Percentiles rank a stretch among this genome's conserved stretches.
Evolutionary conservation across 2,113 vertebrate species (phyloP).

Genomic region (Pseudorasbora parva): DNA sequence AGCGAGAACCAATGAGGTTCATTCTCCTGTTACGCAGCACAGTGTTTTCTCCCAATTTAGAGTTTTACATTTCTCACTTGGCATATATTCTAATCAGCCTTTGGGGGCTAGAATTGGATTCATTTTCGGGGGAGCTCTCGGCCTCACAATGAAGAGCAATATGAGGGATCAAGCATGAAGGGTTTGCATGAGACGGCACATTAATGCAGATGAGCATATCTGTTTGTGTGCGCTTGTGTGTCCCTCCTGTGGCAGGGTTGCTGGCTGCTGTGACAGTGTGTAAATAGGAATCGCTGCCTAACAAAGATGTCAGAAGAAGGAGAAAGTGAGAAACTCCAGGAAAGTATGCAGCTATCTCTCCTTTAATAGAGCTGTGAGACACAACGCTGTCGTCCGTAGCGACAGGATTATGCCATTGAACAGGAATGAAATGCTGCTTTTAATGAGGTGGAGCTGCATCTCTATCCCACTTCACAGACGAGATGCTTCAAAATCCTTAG

Average conservation of each 20-base stretch:
- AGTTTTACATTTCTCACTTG: not conserved
- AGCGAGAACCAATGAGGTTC: too few relatives aligned
- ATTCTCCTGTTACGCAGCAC: too few relatives aligned
- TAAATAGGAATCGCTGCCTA: slow-evolving; percentile 43
- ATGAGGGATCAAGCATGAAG: not conserved
- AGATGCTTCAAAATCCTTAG: slow-evolving; percentile 22
- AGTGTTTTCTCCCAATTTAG: not conserved
- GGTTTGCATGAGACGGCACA: slow-evolving; percentile 3
- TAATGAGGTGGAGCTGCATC: slow-evolving; percentile 47
- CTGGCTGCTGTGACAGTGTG: slow-evolving; percentile 25
- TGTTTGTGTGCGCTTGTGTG: slow-evolving; percentile 5
- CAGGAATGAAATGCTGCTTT: slow-evolving; percentile 43
- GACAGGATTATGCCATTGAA: slow-evolving; percentile 35
- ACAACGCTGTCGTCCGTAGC: slow-evolving; percentile 2
- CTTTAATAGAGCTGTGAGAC: not conserved
- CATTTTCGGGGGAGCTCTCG: slow-evolving; percentile 26
- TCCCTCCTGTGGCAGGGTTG: slow-evolving; percentile 20
- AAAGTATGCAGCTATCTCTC: slow-evolving; percentile 10
- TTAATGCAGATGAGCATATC: slow-evolving; percentile 28
- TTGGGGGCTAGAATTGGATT: slow-evolving; percentile 50
- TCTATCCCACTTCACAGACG: slow-evolving; percentile 17
- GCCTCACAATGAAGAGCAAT: not conserved
- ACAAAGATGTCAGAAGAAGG: slow-evolving; percentile 48
- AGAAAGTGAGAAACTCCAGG: slow-evolving; percentile 10
- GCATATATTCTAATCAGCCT: slow-evolving; percentile 49